Base-by-base conservation (phyloP, 2,797 vertebrate species). In the Lates japonicus region DNA sequence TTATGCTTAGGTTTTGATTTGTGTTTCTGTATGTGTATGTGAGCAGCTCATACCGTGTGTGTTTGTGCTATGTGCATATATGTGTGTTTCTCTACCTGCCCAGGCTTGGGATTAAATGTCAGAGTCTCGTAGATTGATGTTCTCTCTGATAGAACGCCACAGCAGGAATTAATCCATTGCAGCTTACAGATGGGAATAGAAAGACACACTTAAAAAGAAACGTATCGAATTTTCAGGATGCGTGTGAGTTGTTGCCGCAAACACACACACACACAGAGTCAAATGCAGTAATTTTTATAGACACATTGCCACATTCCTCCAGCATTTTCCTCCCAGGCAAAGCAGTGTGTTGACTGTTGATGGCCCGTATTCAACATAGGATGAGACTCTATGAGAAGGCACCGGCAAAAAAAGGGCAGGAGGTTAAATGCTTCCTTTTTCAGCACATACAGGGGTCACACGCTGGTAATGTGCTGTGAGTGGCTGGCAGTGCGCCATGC, bases 21-120 rank as follows among this genome's bases (percentile, higher is more conserved):
- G 62, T 81, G 49, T 84, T 59, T 78, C 37, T 67, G 49, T 57
- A 55, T 58, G 51, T 76, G 22, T 66, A 59, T 74, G 54, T n/a
- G 16, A 63, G 58, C 57, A 22, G 54, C 33, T 62, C 55, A 48
- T 41, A 0, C 31, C 51, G 74, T 78, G 10, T 80, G 44, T 54
- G 46, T 73, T 78, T 70, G 80, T 63, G 64, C 37, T 29, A 35
- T 75, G 64, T 78, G 74, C 63, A 81, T 76, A 54, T 62, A 72
- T 70, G 79, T 84, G 84, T 84, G 80, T 82, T 39, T 48, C 74
- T 78, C 75, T 76, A 86, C 88, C 86, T 93, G 92, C 77, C 83
- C 91, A 88, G 90, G 90, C 90, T 90, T 85, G 85, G 93, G 94
- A 94, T 95, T 95, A 95, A 95, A 95, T 88, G 94, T 94, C 95